Base-by-base conservation (phyloP, 2,888 invertebrate species). In the Drosophila yooni region DNA sequence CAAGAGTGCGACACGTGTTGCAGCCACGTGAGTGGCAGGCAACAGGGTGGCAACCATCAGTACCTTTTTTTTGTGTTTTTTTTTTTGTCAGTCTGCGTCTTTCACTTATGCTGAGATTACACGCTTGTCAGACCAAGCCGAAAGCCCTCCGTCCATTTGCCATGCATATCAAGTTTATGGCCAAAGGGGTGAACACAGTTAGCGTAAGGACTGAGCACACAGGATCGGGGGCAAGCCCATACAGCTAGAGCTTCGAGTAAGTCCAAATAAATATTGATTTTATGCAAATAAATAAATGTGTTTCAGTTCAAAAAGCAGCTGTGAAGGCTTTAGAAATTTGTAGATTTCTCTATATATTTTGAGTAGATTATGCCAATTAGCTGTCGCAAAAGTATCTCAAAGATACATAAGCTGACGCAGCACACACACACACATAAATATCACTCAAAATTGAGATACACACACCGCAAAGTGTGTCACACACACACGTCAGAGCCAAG, bases 31-130 rank as follows among this genome's bases (percentile, higher is more conserved):
- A 76, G 25, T 61, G 64, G 38, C 67, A 63, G 21, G 51, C 59
- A 61, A 21, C 10, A 31, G 25, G 29, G 46, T 46, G 46, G 40
- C 11, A 33, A 56, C 46, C 52, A 53, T 34, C 51, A 13, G 48
- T 63, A 13, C 25, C 34, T 57, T 38, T 50, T 61, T 53, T 33
- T 58, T 51, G 64, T 48, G 53, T 48, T 48, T 60, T 43, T 63
- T 66, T 50, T 38, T 8, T 21, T 21, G 21, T 21, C 60, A 25
- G 52, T 63, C 59, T 64, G 51, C 21, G 40, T 69, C 50, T 74
- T 64, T 68, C 82, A 75, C 75, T 86, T 83, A 74, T 61, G 82
- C 43, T 50, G 74, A 87, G 89, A 89, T 84, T 84, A 84, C 88
- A 84, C 89, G 84, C 82, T 75, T 84, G 89, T 84, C 84, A 84